phyloP scores from a whole-genome alignment of 2,797 vertebrate species.

The Tinamus major region DNA sequence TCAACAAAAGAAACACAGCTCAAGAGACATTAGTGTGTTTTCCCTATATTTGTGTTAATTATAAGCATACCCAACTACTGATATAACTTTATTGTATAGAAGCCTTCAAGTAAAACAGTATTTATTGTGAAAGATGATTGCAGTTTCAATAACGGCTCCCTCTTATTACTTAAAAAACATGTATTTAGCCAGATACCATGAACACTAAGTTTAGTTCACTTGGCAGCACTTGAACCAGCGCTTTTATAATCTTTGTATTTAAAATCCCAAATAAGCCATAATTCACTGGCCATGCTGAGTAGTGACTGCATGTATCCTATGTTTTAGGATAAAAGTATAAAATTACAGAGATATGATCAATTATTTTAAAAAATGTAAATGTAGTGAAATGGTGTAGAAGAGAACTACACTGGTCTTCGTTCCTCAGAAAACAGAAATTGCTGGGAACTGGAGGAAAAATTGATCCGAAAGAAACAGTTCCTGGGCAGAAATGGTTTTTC shows the following conservation, averaged over 20 bases:
- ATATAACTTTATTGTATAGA: conserved; percentile 67
- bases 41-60: conserved; percentile 66
- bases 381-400: conserved; percentile 45
- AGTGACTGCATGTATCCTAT: conserved; percentile 73
- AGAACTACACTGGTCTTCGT: conserved; percentile 51
- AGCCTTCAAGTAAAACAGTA: conserved; percentile 74
- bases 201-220: conserved; percentile 90
- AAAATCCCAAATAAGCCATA: conserved; percentile 81
- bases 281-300: conserved; percentile 77
- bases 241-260: conserved; percentile 76
- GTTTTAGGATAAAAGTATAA: conserved; percentile 76
- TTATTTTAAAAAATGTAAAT: conserved; percentile 66
- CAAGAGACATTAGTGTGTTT: conserved; percentile 41
- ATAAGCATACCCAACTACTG: conserved; percentile 55
- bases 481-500: conserved; percentile 50
- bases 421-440: conserved; percentile 67
- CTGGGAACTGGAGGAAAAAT: conserved; percentile 38
- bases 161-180: conserved; percentile 90
- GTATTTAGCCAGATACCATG: conserved; percentile 89
- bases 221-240: conserved; percentile 76
- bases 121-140: conserved; percentile 85
- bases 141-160: conserved; percentile 88
- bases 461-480: conserved; percentile 45
- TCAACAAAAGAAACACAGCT: conserved; percentile 51
- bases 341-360: conserved; percentile 77